A percentile compares a stretch with the other conserved stretches of the same genome.
These are phyloP conservation scores for Arnoldichthys spilopterus DNA, from an alignment of 2,797 vertebrate genomes.

Conservation along the genomic window DNA sequence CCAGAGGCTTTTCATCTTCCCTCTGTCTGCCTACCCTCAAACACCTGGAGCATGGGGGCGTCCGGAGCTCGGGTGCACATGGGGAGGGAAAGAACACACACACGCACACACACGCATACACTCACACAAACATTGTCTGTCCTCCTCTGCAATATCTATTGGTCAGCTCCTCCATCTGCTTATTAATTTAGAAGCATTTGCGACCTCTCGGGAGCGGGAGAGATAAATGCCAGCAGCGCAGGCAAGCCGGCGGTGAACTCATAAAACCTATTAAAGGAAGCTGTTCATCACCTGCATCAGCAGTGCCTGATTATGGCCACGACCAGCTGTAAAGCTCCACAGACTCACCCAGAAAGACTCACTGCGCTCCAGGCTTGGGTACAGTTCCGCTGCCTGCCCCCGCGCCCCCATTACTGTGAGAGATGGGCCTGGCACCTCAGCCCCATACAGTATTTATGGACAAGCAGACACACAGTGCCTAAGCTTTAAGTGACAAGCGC, in stretches of 20 bases:
- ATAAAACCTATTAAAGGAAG: slow-evolving; percentile 82
- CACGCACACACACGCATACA: slow-evolving; percentile 12
- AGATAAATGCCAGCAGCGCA: slow-evolving; percentile 81
- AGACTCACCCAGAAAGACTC: slow-evolving; percentile 43
- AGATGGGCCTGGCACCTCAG: slow-evolving; percentile 42
- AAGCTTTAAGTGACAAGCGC: slow-evolving; percentile 38
- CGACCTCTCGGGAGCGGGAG: slow-evolving; percentile 73
- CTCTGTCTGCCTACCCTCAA: slow-evolving; percentile 69
- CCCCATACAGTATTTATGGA: slow-evolving; percentile 41
- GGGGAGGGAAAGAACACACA: slow-evolving; percentile 47
- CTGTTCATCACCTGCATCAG: slow-evolving; percentile 77
- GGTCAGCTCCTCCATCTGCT: slow-evolving; percentile 70
- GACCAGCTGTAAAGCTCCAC: slow-evolving; percentile 65
- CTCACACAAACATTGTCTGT: slow-evolving; percentile 49
- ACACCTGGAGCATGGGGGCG: slow-evolving; percentile 64
- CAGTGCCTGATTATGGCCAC: slow-evolving; percentile 79
- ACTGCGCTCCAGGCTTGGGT: slow-evolving; percentile 40
- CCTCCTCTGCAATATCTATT: slow-evolving; percentile 43
- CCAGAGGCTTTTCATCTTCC: slow-evolving; percentile 70
- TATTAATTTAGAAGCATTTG: slow-evolving; percentile 85
- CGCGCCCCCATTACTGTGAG: slow-evolving; percentile 53
- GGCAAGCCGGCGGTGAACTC: slow-evolving; percentile 77
- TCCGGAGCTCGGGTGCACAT: slow-evolving; percentile 43
- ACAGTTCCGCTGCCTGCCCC: slow-evolving; percentile 45
- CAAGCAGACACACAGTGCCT: slow-evolving; percentile 1